phyloP scores from a whole-genome alignment of 2,888 invertebrate species.

The Meteorus cinctellus region DNA sequence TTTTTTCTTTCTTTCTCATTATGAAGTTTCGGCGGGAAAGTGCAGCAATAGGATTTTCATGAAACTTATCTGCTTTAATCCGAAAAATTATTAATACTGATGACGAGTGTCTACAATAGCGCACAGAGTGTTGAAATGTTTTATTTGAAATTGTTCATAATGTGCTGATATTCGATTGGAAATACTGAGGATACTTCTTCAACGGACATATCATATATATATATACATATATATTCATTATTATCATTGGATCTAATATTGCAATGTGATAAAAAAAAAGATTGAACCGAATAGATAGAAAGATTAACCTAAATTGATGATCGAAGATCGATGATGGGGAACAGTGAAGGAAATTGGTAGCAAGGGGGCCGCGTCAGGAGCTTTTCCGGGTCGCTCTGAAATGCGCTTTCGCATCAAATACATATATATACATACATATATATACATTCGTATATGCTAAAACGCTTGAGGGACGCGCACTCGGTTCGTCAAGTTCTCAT shows the following conservation, averaged over 20 bases:
- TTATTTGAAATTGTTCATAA: too few relatives aligned
- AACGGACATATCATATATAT: too few relatives aligned
- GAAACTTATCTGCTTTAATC: neutral
- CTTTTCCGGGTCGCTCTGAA: conserved; percentile 32
- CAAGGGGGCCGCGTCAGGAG: conserved; percentile 20
- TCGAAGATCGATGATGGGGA: conserved; percentile 34
- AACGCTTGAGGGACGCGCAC: conserved; percentile 3
- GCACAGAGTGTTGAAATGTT: too few relatives aligned
- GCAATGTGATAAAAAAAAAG: too few relatives aligned
- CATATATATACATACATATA: neutral
- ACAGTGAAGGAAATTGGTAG: conserved; percentile 33
- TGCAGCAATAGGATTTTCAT: neutral
- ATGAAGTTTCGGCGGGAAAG: neutral
- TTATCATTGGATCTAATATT: neutral
- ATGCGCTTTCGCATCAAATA: conserved; percentile 16
- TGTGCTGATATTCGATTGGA: too few relatives aligned
- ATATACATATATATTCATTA: neutral
- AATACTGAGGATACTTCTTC: too few relatives aligned
- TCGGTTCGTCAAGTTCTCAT: neutral
- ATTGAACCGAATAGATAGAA: neutral
- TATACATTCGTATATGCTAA: neutral
- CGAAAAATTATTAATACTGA: neutral
- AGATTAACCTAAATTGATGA: conserved; percentile 40
- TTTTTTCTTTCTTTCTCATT: neutral
- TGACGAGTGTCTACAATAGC: neutral